Percentiles rank a stretch among this genome's conserved stretches.
Conservation (phyloP, 2,797 vertebrate species). For the Lagodon rhomboides region DNA sequence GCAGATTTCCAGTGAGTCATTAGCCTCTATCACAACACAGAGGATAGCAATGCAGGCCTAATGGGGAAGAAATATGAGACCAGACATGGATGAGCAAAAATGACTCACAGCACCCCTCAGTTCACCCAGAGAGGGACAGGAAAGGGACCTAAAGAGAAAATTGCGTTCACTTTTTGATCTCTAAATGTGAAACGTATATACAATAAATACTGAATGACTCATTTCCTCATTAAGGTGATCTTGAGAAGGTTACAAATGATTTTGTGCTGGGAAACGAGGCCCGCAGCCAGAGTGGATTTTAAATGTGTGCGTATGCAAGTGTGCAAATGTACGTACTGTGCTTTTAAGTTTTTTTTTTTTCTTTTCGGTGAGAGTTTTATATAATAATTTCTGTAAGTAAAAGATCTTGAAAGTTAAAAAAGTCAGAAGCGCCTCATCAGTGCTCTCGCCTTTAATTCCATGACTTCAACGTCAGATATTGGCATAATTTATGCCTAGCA, state of each 20-base stretch:
- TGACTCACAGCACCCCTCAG: conserved; percentile 64
- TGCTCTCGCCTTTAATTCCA: too few species aligned
- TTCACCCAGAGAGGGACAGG: conserved; percentile 54
- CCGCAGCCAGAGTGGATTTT: conserved; percentile 10
- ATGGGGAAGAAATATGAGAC: conserved; percentile 80
- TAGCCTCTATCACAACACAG: conserved; percentile 80
- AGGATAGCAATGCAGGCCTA: conserved; percentile 67
- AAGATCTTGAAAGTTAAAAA: too few species aligned
- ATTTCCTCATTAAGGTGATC: conserved; percentile 72
- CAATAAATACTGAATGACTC: conserved; percentile 51
- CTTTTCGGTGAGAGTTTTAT: conserved; percentile 16
- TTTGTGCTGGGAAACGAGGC: conserved; percentile 48
- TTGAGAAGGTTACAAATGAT: conserved; percentile 63
- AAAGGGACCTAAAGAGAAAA: conserved; percentile 67
- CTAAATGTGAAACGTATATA: conserved; percentile 70
- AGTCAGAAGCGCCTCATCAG: too few species aligned
- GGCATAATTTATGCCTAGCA: too few species aligned
- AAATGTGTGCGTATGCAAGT: conserved; percentile 8
- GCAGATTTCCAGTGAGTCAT: conserved; percentile 81
- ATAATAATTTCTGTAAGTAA: too few species aligned
- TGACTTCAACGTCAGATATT: too few species aligned
- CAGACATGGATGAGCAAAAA: conserved; percentile 74
- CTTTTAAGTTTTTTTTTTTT: not conserved
- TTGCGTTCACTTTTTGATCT: conserved; percentile 57
- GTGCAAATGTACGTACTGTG: not conserved